Evolutionary conservation across 2,113 vertebrate genomes (phyloP).

Genomic region (Pleuronectes platessa): DNA sequence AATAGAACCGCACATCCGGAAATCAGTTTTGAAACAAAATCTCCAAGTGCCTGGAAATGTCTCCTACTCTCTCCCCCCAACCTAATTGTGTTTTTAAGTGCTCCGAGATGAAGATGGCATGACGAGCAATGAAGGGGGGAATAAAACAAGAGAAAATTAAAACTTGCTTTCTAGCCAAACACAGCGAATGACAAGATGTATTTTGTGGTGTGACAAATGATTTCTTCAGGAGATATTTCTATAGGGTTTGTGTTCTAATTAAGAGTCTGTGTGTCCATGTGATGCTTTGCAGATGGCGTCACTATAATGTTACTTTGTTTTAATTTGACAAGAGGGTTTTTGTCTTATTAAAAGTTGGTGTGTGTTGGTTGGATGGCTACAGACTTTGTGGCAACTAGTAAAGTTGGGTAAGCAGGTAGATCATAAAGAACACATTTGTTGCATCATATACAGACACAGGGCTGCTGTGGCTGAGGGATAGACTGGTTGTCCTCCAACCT

Average conservation of each 20-base stretch:
- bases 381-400: background rate
- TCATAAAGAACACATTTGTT: background rate
- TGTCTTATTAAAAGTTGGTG: background rate
- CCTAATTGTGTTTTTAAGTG: slow-evolving; percentile 30
- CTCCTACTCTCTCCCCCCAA: background rate
- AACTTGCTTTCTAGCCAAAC: slow-evolving; percentile 6
- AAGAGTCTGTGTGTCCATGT: background rate
- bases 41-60: slow-evolving; percentile 7
- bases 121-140: background rate
- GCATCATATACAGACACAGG: no score
- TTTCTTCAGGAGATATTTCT: slow-evolving; percentile 23
- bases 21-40: slow-evolving; percentile 40
- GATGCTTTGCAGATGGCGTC: background rate
- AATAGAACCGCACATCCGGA: background rate
- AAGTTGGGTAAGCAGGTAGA: background rate
- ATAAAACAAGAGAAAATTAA: slow-evolving; percentile 8
- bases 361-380: background rate
- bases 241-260: slow-evolving; percentile 36
- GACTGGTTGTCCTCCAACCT: no score
- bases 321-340: background rate
- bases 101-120: slow-evolving; percentile 4
- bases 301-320: background rate
- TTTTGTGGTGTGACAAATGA: slow-evolving; percentile 42
- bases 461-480: no score
- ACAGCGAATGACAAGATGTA: slow-evolving; percentile 28